Conservation (phyloP, 2,888 invertebrate genomes). For the Lamellibrachia satsuma region DNA sequence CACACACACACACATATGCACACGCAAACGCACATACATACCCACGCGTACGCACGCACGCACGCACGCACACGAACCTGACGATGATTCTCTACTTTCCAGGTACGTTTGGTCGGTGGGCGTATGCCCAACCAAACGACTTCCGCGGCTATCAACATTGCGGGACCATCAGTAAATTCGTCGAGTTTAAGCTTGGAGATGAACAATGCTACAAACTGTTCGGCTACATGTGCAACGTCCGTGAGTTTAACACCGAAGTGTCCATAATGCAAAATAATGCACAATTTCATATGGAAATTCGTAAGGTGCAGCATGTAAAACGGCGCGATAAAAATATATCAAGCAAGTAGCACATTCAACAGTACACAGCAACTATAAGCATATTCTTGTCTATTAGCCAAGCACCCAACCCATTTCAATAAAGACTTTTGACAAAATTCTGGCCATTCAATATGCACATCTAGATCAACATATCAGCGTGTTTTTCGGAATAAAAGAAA, state of each 20-base stretch:
- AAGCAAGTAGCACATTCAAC: too few relatives aligned
- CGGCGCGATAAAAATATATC: too few relatives aligned
- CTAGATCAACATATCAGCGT: too few relatives aligned
- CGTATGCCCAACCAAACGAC: conserved; percentile 19
- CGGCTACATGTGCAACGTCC: conserved; percentile 20
- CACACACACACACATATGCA: neutral
- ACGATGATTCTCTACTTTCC: neutral
- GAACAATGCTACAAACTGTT: neutral
- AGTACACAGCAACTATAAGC: too few relatives aligned
- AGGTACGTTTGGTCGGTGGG: conserved; percentile 21
- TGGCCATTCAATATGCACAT: too few relatives aligned
- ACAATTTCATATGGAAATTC: too few relatives aligned
- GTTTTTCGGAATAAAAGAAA: too few relatives aligned
- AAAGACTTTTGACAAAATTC: too few relatives aligned
- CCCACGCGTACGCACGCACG: neutral
- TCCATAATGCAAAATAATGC: too few relatives aligned
- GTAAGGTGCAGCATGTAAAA: too few relatives aligned
- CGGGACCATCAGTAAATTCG: neutral
- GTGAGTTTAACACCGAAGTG: neutral
- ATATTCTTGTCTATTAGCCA: too few relatives aligned
- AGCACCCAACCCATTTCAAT: too few relatives aligned
- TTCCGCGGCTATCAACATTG: conserved; percentile 20
- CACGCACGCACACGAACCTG: neutral
- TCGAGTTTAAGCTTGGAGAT: conserved; percentile 25
- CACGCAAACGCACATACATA: neutral